Base-by-base conservation (phyloP, 2,888 invertebrate species). In the Galerucella nymphaeae region DNA sequence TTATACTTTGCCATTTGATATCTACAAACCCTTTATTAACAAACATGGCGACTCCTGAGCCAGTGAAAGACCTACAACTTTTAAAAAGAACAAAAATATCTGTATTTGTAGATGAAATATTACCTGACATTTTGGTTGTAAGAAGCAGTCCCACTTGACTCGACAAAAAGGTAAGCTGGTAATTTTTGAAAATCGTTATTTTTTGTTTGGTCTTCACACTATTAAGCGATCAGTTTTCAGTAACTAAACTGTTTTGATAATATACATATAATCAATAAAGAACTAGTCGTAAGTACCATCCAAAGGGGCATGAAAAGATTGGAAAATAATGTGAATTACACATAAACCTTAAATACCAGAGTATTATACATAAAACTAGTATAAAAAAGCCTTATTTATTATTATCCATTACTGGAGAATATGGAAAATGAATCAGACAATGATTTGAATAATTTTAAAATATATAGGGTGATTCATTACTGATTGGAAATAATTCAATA, bases 91-190 rank as follows among this genome's bases (percentile, higher is more conserved):
- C 92, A 77, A 90, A 90, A 87, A 92, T 94, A 87, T 90, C 92
- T 86, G 94, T 95, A 78, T 91, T 91, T 85, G 93, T 95, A 74
- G 94, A 94, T 87, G 93, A 94, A 88, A 93, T 92, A 74, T 87
- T 94, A 81, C 90, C 92, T 77, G 94, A 95, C 89, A 91, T 94
- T 86, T 88, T 95, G 81, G 93, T 95, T 83, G 95, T 95, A 79
- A 93, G 93, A 94, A 88, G 95, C 95, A 78, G 93, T 94, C 79
- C 90, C 95, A 81, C 88, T 95, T 85, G 93, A 95, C 88, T 91
- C 94, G 76, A 92, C 90, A 78, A 94, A 94, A 89, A 93, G 93
- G 95, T 95, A 89, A 89, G 80, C 73, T 71, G 74, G 8, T 42
- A 30, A 42, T 48, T 61, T 18, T 16, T 30, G 18, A 14, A 42